Conservation (phyloP, 2,888 invertebrate species). For the Artemia sinica region DNA sequence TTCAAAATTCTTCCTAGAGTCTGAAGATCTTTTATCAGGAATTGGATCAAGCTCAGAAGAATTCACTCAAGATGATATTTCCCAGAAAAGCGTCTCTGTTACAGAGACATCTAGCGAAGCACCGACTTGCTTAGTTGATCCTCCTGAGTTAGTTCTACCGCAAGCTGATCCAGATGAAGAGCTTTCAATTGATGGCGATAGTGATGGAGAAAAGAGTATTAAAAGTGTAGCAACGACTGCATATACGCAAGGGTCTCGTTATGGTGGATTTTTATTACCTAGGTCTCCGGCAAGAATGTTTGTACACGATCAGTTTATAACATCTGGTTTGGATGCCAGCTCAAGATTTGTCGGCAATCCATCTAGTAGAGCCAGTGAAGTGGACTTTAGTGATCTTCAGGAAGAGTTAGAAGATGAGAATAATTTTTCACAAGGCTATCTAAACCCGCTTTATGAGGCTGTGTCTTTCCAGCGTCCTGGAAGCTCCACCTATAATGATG, state of each 20-base stretch:
- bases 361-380: background rate
- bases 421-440: background rate
- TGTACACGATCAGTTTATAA: constrained; percentile 19
- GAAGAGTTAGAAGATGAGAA: background rate
- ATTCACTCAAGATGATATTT: constrained; percentile 15
- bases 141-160: background rate
- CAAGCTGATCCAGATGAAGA: constrained; percentile 16
- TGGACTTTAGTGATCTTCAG: background rate
- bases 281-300: constrained; percentile 20
- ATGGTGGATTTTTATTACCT: constrained; percentile 21
- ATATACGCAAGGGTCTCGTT: background rate
- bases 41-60: constrained; percentile 20
- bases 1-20: background rate
- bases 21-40: constrained; percentile 20
- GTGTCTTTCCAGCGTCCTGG: background rate
- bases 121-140: background rate
- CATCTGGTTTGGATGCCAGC: constrained; percentile 17
- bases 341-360: constrained; percentile 2
- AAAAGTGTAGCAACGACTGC: background rate
- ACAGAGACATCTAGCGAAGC: background rate
- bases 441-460: background rate
- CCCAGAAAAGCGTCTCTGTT: constrained; percentile 5
- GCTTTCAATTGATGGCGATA: constrained; percentile 20
- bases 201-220: constrained; percentile 10
- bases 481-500: too few species aligned